Evolutionary conservation across 2,888 invertebrate species (phyloP), one percentile per base, ranked within the genome.

Genomic region (Shargacucullia verbasci): DNA sequence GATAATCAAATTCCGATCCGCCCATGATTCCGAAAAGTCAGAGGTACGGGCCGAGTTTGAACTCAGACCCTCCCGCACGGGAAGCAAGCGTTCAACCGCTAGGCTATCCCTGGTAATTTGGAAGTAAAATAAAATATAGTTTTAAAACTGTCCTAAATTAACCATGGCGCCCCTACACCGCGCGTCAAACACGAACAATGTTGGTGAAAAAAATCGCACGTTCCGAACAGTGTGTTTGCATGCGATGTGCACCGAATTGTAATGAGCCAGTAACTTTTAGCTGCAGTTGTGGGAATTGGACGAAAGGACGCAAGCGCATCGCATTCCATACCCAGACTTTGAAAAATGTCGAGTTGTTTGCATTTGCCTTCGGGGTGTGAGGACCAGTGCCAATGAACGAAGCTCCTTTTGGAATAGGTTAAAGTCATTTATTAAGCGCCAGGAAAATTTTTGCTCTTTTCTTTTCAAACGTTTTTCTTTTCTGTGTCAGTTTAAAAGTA

Each of bases 201-300:
- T 69, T 56, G 52, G 77, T 69, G 74, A 72, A 76, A 76, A 75
- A 76, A 74, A 77, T 76, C 64, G 59, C 76, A 74, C 77, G 76
- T 67, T 59, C 61, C 34, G 39, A 52, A 44, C 61, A 33, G 44
- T 58, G 84, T 87, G 84, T 87, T 85, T 80, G 81, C 86, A 87
- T 86, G 65, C 52, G 45, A 68, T 79, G 82, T 76, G 61, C 58
- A 50, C 56, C 73, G 86, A 87, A 87, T 82, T 48, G 46, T 70
- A 81, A 87, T 83, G 70, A 74, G 62, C 31, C 14, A 25, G 49
- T 59, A 27, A 69, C 54, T 68, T 72, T 71, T 75, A 74, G 79
- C 70, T 73, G 74, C 76, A 64, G 48, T 79, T 78, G 78, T 78
- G 83, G 78, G 79, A 81, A 82, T 71, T 63, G 60, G 64, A 69